phyloP scores from a whole-genome alignment of 2,888 invertebrate species.

The Tromatobia lineatoria region DNA sequence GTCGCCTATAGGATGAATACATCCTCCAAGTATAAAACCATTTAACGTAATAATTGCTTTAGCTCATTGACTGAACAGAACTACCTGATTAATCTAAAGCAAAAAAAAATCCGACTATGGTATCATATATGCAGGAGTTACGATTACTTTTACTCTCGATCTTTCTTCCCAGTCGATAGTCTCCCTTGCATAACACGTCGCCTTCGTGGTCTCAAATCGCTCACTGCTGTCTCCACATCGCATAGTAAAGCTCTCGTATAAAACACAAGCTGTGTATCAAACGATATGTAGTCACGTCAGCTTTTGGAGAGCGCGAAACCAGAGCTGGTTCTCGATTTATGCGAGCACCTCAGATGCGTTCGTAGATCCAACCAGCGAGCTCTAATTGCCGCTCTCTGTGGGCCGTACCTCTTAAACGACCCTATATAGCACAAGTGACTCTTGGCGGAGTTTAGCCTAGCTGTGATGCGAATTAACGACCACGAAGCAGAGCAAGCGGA shows the following conservation, averaged over 20 bases:
- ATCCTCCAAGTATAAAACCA: too few relatives aligned
- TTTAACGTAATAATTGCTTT: too few relatives aligned
- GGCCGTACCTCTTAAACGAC: slow-evolving; percentile 54
- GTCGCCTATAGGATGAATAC: too few relatives aligned
- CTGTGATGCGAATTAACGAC: slow-evolving; percentile 49
- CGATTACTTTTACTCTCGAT: slow-evolving; percentile 69
- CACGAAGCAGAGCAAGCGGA: slow-evolving; percentile 28
- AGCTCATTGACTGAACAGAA: too few relatives aligned
- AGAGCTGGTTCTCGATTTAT: slow-evolving; percentile 56
- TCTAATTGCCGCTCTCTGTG: slow-evolving; percentile 62
- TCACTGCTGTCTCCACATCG: background rate
- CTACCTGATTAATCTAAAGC: too few relatives aligned
- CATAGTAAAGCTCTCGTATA: slow-evolving; percentile 10
- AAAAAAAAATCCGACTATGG: too few relatives aligned
- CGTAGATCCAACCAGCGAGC: slow-evolving; percentile 56
- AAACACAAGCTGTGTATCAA: background rate
- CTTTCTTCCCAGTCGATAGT: slow-evolving; percentile 24
- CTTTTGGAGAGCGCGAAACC: slow-evolving; percentile 24
- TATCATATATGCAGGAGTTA: too few relatives aligned
- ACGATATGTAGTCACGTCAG: slow-evolving; percentile 3
- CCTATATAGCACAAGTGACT: slow-evolving; percentile 41
- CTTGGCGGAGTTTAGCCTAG: slow-evolving; percentile 34
- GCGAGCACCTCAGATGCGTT: slow-evolving; percentile 56
- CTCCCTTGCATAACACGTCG: slow-evolving; percentile 56
- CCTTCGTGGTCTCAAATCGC: slow-evolving; percentile 10